Evolutionary conservation across 2,797 vertebrate genomes (phyloP), one percentile per base, ranked within the genome.

Genomic region (Darevskia nairensis): DNA sequence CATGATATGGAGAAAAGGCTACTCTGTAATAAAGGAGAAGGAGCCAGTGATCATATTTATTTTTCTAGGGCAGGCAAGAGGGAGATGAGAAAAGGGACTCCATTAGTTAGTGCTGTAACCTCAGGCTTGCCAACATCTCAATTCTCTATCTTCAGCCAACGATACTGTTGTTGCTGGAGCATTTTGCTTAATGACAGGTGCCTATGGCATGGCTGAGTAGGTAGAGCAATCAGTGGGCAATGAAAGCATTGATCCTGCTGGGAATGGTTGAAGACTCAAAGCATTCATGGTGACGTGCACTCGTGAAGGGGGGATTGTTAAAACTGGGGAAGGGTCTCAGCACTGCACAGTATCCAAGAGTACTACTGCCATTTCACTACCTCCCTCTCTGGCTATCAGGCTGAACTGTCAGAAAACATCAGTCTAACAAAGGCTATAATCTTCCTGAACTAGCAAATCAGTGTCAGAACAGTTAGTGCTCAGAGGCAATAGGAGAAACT

Each of bases 381-480:
- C 78, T 82, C 75, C 72, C 59, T 87, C 64, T 86, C 75, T 69
- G 80, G 74, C 82, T 90, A 15, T n/a, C 75, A 55, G 41, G 35
- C 55, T 86, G 74, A 41, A 75, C 80, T 80, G 85, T 80, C 86
- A 50, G 59, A 71, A 80, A 82, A 76, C 17, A 78, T 86, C 82
- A 88, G 39, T 32, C 41, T 88, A 78, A 77, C 82, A 84, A 79
- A 84, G 75, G 74, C 76, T 81, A 64, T 29, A 80, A 29, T 82
- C 82, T 68, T 84, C 72, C 35, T 59, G 27, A 89, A 86, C 41
- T 41, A 85, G 68, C 72, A 59, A 88, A 84, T 68, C 32, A 55
- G 61, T 82, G 78, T 89, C 80, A 82, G 81, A 84, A 75, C 21
- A 85, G 27, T 82, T 82, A 82, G 85, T 75, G 80, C 68, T 80